Conservation (phyloP, 2,888 invertebrate genomes). For the Stomorhina lunata region DNA sequence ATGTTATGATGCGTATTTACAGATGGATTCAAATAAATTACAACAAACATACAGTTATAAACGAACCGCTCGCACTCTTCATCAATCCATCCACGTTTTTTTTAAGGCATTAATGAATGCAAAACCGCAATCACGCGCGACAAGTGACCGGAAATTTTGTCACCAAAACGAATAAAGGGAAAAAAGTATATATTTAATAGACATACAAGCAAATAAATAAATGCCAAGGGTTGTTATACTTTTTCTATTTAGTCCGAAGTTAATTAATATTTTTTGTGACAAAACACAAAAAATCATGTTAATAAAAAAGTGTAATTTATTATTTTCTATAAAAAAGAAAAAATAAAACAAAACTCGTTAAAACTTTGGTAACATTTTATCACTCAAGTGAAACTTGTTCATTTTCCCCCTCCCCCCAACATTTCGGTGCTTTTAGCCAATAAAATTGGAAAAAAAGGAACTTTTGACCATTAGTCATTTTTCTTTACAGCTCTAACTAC, state of each 20-base stretch:
- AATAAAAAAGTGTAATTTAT: no score
- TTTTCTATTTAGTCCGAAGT: slow-evolving; percentile 49
- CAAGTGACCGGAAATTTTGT: slow-evolving; percentile 67
- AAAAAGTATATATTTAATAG: slow-evolving; percentile 29
- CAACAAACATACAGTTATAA: neutral
- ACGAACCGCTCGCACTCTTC: neutral
- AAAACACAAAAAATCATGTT: no score
- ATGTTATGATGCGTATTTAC: slow-evolving; percentile 31
- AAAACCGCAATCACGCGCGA: slow-evolving; percentile 66
- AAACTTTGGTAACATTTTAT: slow-evolving; percentile 47
- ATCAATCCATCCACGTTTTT: slow-evolving; percentile 12
- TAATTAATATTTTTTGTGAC: slow-evolving; percentile 65
- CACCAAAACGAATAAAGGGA: slow-evolving; percentile 49
- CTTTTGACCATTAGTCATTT: neutral
- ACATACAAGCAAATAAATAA: neutral
- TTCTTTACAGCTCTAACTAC: neutral
- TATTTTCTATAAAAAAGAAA: slow-evolving; percentile 17
- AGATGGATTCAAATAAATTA: slow-evolving; percentile 18
- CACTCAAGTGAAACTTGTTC: slow-evolving; percentile 42
- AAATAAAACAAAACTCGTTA: slow-evolving; percentile 6
- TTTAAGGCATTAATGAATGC: slow-evolving; percentile 43
- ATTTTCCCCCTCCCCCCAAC: no score
- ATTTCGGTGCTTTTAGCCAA: slow-evolving; percentile 39
- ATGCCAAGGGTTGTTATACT: slow-evolving; percentile 50
- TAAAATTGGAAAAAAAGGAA: no score